Base-by-base conservation (phyloP, 2,797 vertebrate species). In the Poecilia gillii region DNA sequence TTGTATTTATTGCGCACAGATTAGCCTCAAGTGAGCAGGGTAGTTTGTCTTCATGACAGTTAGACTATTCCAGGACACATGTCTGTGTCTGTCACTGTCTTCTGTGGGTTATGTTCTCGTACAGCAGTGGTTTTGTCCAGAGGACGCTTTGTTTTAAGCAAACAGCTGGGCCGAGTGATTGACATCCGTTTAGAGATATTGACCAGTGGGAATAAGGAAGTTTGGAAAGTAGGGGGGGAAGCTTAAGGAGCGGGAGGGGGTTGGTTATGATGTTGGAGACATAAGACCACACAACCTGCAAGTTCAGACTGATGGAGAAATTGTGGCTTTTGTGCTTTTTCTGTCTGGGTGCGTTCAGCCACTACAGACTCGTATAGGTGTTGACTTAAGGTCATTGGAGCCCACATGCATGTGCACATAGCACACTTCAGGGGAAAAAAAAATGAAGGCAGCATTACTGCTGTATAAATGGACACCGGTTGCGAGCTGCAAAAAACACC, bases 91-190 rank as follows among this genome's bases (percentile, higher is more conserved):
- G 89, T 93, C 92, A 89, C 88, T 92, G 90, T 91, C 90, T 88
- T 81, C 85, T 85, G 88, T 77, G 85, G 76, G 86, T 82, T 88
- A 71, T 55, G 53, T 84, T 84, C n/a, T 36, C 28, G 86, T 93
- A 92, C 92, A 80, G 89, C 84, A 31, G 86, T 74, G 86, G 89
- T 93, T 92, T 91, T 91, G 91, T 95, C 94, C 95, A 88, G 88
- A 83, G 85, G 88, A 90, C 87, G 78, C 90, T 94, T 95, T 94
- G 93, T 95, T 95, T 96, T 92, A 93, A 93, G 92, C 93, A 93
- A 94, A 94, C 95, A 96, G 94, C 95, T 95, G 93, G 93, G 77
- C 80, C 85, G 90, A 95, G 94, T 96, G 95, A 96, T 91, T 95
- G 95, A 90, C 95, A 94, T 95, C 92, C 87, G 83, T 93, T 95